phyloP scores from a whole-genome alignment of 92 coral and sea anemone species.

The Galaxea fascicularis region DNA sequence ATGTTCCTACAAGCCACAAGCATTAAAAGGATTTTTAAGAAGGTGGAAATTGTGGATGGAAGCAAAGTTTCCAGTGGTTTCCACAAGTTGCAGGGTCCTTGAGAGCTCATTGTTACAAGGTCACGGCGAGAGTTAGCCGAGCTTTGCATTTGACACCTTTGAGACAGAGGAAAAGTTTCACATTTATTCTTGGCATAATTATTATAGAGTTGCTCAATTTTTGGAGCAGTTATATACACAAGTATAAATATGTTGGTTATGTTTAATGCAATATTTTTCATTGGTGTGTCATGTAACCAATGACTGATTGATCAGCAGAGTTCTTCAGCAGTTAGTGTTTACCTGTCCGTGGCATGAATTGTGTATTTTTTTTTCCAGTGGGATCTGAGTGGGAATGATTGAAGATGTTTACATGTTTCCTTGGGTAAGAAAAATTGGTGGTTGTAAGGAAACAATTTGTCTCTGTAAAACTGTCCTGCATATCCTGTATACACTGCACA shows the following conservation, averaged over 20 bases:
- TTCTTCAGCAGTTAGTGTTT: background rate
- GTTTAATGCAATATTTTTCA: slow-evolving; percentile 1
- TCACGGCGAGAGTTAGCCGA: background rate
- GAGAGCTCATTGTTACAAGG: background rate
- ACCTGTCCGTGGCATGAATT: background rate
- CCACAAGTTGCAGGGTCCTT: background rate
- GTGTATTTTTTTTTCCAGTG: background rate
- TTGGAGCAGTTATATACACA: slow-evolving; percentile 29
- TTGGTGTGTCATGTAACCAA: background rate
- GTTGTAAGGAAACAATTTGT: background rate
- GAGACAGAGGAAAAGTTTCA: background rate
- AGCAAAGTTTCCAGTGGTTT: background rate
- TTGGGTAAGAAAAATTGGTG: background rate
- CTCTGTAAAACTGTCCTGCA: no score
- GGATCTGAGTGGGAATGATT: background rate
- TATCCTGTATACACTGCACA: no score
- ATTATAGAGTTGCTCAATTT: slow-evolving; percentile 22
- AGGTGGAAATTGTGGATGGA: background rate
- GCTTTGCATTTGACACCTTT: slow-evolving; percentile 1
- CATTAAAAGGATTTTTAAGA: background rate
- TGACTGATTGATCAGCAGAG: background rate
- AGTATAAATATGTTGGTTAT: background rate
- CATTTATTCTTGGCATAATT: slow-evolving; percentile 16
- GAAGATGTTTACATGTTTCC: no score
- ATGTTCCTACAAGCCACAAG: background rate